Percentiles rank a stretch among this genome's conserved stretches.
phyloP scores from a whole-genome alignment of 1,140 invertebrate genomes.

The Whitmania pigra region DNA sequence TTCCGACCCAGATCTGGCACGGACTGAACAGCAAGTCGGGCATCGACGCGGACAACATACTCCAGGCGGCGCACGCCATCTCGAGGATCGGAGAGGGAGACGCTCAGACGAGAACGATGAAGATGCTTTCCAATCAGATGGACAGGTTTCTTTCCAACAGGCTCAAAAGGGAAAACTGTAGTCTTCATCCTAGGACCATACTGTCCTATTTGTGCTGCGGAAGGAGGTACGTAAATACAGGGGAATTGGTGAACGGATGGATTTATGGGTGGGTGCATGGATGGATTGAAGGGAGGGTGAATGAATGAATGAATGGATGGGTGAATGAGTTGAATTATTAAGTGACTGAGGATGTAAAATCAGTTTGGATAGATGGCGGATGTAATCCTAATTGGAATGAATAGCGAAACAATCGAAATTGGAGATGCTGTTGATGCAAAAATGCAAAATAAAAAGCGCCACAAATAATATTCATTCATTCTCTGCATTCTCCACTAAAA shows the following conservation, averaged over 20 bases:
- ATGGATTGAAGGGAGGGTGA: neutral
- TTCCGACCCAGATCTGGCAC: conserved; percentile 43
- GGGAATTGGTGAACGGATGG: neutral
- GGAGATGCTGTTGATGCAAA: no score
- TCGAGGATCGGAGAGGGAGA: conserved; percentile 19
- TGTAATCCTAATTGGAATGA: no score
- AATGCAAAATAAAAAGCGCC: no score
- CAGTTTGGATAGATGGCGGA: no score
- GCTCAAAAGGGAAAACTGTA: conserved; percentile 1
- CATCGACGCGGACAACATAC: conserved; percentile 34
- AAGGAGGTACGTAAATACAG: conserved; percentile 10
- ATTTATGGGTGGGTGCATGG: neutral
- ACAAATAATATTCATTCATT: no score
- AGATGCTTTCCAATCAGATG: conserved; percentile 23
- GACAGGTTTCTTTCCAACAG: conserved; percentile 22
- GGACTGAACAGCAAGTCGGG: conserved; percentile 45
- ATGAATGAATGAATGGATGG: neutral
- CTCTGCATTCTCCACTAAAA: no score
- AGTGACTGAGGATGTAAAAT: no score
- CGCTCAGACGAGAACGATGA: conserved; percentile 19
- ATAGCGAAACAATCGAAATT: no score
- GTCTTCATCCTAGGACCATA: conserved; percentile 15
- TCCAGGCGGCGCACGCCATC: conserved; percentile 19
- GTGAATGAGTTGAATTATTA: neutral
- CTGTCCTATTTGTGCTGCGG: conserved; percentile 20